Percentiles rank a stretch among this genome's conserved stretches.
These are phyloP conservation scores for Drosophila truncata DNA, from an alignment of 1,140 invertebrate genomes.

Conservation along the genomic window DNA sequence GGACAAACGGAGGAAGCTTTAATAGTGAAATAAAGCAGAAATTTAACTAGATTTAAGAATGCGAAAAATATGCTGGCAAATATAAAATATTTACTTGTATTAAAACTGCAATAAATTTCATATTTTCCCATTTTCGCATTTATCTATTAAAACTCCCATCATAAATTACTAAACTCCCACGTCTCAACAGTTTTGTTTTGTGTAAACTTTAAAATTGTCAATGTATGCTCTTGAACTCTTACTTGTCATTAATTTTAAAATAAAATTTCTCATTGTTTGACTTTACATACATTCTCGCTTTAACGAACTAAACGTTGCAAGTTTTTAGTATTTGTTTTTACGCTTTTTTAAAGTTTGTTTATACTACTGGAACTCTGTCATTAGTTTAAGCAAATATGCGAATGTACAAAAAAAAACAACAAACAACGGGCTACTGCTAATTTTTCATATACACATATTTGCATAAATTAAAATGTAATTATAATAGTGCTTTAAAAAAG, in stretches of 20 bases:
- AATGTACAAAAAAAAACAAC: conserved; percentile 14
- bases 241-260: conserved; percentile 49
- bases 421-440: conserved; percentile 54
- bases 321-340: conserved; percentile 41
- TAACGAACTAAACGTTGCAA: conserved; percentile 26
- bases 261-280: conserved; percentile 33
- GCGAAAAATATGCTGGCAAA: not conserved
- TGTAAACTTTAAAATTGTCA: not conserved
- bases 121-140: not conserved
- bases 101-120: not conserved
- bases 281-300: conserved; percentile 24
- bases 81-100: not conserved
- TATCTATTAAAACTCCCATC: not conserved
- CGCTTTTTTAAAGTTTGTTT: conserved; percentile 15
- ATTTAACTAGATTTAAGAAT: not conserved
- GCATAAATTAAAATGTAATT: conserved; percentile 84
- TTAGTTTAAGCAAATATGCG: conserved; percentile 68
- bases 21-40: not conserved
- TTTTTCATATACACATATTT: conserved; percentile 72
- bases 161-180: conserved; percentile 13
- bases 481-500: conserved; percentile 69
- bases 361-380: conserved; percentile 50
- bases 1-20: not conserved
- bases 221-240: conserved; percentile 15
- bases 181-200: not conserved